A percentile compares a stretch with the other conserved stretches of the same genome.
Evolutionary conservation across 2,888 invertebrate genomes (phyloP).

Genomic region (Eristalis tenax): DNA sequence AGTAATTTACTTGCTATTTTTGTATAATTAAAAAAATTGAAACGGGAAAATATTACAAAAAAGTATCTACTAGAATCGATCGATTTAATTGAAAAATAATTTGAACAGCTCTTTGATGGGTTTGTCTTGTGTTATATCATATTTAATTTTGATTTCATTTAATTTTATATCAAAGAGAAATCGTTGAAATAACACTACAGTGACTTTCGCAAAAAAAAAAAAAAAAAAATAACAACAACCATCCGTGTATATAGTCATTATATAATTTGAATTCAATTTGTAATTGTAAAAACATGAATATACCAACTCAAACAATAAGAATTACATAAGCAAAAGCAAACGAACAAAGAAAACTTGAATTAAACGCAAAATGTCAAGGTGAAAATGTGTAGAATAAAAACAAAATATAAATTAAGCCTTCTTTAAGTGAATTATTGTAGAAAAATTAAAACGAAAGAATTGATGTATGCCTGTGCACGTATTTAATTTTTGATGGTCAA

Average conservation of each 20-base stretch:
- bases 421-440: neutral
- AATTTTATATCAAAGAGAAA: neutral
- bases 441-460: neutral
- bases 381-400: conserved; percentile 16
- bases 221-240: conserved; percentile 50
- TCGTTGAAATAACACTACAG: neutral
- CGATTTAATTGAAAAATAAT: neutral
- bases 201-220: neutral
- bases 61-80: neutral
- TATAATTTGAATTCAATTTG: conserved; percentile 49
- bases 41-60: neutral
- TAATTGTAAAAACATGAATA: conserved; percentile 51
- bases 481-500: neutral
- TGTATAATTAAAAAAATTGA: conserved; percentile 50
- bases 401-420: neutral
- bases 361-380: conserved; percentile 15
- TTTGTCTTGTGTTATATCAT: neutral
- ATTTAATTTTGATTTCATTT: neutral
- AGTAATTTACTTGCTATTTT: conserved; percentile 67
- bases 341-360: conserved; percentile 9
- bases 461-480: neutral
- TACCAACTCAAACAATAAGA: conserved; percentile 24
- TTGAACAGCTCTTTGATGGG: neutral
- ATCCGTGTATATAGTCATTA: conserved; percentile 63
- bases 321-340: conserved; percentile 13